phyloP scores from a whole-genome alignment of 1,140 invertebrate genomes.

The Tetranychus cinnabarinus region DNA sequence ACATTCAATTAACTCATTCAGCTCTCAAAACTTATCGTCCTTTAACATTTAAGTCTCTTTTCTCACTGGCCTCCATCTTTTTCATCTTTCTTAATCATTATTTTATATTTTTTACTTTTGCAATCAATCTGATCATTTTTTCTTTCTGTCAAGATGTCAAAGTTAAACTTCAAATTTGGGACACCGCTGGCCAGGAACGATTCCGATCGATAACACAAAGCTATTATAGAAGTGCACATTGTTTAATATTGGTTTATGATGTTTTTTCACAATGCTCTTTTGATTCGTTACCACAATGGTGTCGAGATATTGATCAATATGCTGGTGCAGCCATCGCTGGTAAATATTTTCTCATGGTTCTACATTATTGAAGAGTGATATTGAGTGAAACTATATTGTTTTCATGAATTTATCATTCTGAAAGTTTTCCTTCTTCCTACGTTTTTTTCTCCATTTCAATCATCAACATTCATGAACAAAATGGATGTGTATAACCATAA shows the following conservation, averaged over 20 bases:
- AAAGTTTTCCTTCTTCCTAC: background rate
- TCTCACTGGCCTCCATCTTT: too few species aligned
- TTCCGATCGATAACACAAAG: constrained; percentile 94
- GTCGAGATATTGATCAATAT: constrained; percentile 87
- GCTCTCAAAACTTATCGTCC: too few species aligned
- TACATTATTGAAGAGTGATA: background rate
- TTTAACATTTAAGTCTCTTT: too few species aligned
- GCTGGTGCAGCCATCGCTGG: constrained; percentile 23
- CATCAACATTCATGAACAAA: too few species aligned
- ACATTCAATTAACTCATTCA: too few species aligned
- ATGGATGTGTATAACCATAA: too few species aligned
- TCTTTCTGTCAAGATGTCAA: background rate
- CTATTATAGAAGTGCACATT: constrained; percentile 91
- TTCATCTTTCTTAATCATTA: too few species aligned
- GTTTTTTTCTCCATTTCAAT: background rate
- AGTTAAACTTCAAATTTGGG: constrained; percentile 84
- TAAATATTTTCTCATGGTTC: background rate
- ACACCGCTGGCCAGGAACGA: constrained; percentile 84
- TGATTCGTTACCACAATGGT: constrained; percentile 81
- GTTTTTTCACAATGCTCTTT: constrained; percentile 91
- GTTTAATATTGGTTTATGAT: constrained; percentile 88
- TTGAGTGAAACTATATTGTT: background rate
- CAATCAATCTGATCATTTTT: background rate
- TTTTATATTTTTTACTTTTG: too few species aligned
- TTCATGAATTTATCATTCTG: background rate